phyloP scores from a whole-genome alignment of 2,888 invertebrate genomes.

The Lithophane ornitopus region DNA sequence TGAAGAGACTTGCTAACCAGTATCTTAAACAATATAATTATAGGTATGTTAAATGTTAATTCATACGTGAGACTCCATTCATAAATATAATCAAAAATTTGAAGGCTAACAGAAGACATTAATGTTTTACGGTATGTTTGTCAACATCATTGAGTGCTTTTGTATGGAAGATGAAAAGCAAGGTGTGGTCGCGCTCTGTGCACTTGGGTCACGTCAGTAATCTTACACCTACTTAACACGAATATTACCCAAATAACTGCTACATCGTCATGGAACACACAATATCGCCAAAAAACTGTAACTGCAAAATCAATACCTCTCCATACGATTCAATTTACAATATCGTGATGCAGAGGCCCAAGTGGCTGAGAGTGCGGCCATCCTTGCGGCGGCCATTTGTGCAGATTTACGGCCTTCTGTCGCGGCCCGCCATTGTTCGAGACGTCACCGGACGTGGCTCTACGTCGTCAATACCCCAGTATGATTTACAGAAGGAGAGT shows the following conservation, averaged over 20 bases:
- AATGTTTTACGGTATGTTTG: background rate
- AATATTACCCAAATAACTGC: background rate
- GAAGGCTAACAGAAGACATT: background rate
- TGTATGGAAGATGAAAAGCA: background rate
- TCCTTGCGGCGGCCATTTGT: constrained; percentile 65
- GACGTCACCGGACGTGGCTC: constrained; percentile 34
- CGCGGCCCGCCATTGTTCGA: constrained; percentile 63
- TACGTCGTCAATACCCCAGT: constrained; percentile 58
- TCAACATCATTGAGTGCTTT: background rate
- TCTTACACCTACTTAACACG: background rate
- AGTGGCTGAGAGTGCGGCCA: constrained; percentile 40
- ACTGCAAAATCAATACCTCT: constrained; percentile 10
- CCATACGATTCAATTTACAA: constrained; percentile 39
- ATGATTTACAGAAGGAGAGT: constrained; percentile 52
- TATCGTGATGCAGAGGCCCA: constrained; percentile 6
- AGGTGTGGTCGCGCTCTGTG: no score
- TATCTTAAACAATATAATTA: background rate
- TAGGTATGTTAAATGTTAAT: background rate
- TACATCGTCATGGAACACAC: no score
- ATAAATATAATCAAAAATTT: background rate
- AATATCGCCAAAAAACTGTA: background rate
- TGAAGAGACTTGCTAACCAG: background rate
- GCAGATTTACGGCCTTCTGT: constrained; percentile 68
- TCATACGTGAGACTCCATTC: background rate
- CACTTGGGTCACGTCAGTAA: no score